Conservation (phyloP, 2,888 invertebrate genomes). For the Thelaira solivaga region DNA sequence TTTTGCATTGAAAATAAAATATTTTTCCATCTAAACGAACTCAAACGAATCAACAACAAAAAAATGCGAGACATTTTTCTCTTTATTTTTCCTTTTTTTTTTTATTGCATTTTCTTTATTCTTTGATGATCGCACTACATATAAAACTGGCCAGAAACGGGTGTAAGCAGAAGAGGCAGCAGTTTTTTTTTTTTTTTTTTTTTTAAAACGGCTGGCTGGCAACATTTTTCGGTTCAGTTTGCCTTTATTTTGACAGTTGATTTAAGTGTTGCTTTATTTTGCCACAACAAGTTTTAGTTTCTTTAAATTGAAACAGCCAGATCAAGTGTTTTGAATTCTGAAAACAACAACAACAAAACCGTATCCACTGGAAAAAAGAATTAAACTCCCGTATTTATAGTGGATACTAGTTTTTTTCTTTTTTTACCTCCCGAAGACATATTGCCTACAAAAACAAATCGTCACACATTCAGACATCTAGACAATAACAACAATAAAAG, state of each 20-base stretch:
- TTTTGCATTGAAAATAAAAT: not conserved
- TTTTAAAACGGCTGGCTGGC: too few relatives aligned
- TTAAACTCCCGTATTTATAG: too few relatives aligned
- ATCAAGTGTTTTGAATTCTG: conserved; percentile 4
- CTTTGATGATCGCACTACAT: not conserved
- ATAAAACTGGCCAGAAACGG: not conserved
- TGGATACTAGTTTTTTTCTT: conserved; percentile 6
- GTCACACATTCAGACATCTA: conserved; percentile 8
- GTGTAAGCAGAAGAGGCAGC: too few relatives aligned
- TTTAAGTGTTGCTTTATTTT: not conserved
- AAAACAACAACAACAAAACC: too few relatives aligned
- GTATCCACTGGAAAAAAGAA: too few relatives aligned
- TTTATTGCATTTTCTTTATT: not conserved
- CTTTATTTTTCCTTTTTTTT: conserved; percentile 5
- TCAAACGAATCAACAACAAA: too few relatives aligned
- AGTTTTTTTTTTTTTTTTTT: too few relatives aligned
- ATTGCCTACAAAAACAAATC: conserved; percentile 8
- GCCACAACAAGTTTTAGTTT: not conserved
- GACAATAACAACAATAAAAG: conserved; percentile 13
- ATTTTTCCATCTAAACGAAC: not conserved
- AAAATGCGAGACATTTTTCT: conserved; percentile 18
- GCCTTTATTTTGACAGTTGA: not conserved
- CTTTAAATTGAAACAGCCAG: not conserved
- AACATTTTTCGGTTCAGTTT: not conserved
- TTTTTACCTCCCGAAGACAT: conserved; percentile 35